A percentile compares a stretch with the other conserved stretches of the same genome.
These are phyloP conservation scores for Oncorhynchus tshawytscha DNA, from an alignment of 2,113 vertebrate species.

Conservation along the genomic window DNA sequence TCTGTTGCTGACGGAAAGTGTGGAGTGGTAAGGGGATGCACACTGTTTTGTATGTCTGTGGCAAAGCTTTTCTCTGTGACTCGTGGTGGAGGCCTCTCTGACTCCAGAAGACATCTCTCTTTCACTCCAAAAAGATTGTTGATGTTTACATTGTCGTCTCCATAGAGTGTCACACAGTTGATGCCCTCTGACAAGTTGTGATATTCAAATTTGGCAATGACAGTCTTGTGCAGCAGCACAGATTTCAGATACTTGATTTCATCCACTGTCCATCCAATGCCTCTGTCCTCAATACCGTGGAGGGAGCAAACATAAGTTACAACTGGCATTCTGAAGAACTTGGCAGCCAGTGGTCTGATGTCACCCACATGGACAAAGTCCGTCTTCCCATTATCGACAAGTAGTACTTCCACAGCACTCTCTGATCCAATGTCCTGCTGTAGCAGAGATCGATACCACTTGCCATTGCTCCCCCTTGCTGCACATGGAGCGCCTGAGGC, in stretches of 20 bases:
- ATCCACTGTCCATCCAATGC: constrained; percentile 66
- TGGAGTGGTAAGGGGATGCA: not conserved
- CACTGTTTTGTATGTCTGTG: not conserved
- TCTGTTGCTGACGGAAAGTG: constrained; percentile 11
- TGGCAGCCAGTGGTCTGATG: constrained; percentile 69
- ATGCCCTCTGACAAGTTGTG: constrained; percentile 72
- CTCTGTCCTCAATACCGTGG: constrained; percentile 69
- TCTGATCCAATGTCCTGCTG: constrained; percentile 61
- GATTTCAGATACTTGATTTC: constrained; percentile 74
- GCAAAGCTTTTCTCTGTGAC: no score
- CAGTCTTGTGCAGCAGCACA: constrained; percentile 65
- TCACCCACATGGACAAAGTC: constrained; percentile 71
- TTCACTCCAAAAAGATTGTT: constrained; percentile 72
- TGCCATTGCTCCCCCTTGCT: constrained; percentile 74
- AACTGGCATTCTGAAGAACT: constrained; percentile 84
- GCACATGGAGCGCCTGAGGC: constrained; percentile 79
- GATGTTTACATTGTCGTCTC: constrained; percentile 67
- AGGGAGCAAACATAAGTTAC: constrained; percentile 82
- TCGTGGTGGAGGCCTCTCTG: not conserved
- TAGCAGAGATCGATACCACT: constrained; percentile 82
- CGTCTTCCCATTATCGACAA: constrained; percentile 83
- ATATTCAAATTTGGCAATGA: constrained; percentile 74
- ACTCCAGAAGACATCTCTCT: constrained; percentile 38
- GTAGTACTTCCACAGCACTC: constrained; percentile 74
- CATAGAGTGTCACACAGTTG: constrained; percentile 79